Evolutionary conservation across 2,797 vertebrate genomes (phyloP).

Genomic region (Phataginus tricuspis): DNA sequence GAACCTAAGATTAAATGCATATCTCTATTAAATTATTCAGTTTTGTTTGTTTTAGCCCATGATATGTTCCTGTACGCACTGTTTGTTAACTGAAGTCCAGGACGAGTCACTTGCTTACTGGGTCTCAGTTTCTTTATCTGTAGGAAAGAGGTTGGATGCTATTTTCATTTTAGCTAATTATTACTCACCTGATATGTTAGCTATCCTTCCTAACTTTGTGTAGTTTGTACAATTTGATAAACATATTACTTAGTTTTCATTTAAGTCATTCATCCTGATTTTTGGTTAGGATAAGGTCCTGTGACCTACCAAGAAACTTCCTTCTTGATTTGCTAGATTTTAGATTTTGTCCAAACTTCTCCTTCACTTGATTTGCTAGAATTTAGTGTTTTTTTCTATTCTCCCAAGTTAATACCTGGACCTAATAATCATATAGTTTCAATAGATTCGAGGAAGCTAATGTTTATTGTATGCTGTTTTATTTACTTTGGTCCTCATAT

Average conservation of each 20-base stretch:
- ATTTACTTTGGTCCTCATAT: slow-evolving; percentile 42
- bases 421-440: neutral
- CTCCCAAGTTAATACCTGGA: slow-evolving; percentile 37
- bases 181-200: slow-evolving; percentile 11
- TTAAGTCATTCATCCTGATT: slow-evolving; percentile 7
- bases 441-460: slow-evolving; percentile 36
- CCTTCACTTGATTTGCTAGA: slow-evolving; percentile 41
- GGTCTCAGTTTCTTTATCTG: neutral
- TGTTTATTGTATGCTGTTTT: slow-evolving; percentile 28
- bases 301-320: neutral
- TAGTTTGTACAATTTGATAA: slow-evolving; percentile 44
- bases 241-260: slow-evolving; percentile 48
- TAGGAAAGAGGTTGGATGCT: neutral
- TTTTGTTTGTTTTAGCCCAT: slow-evolving; percentile 40
- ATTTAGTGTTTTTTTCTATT: neutral
- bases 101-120: neutral
- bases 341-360: neutral
- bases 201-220: slow-evolving; percentile 11
- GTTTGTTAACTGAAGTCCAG: slow-evolving; percentile 46
- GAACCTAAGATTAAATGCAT: slow-evolving; percentile 41
- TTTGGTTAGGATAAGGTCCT: slow-evolving; percentile 12
- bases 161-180: slow-evolving; percentile 53
- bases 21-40: slow-evolving; percentile 5
- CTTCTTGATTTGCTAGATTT: slow-evolving; percentile 55
- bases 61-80: neutral